Conservation (phyloP, 2,888 invertebrate species). For the Chrysomela aeneicollis region DNA sequence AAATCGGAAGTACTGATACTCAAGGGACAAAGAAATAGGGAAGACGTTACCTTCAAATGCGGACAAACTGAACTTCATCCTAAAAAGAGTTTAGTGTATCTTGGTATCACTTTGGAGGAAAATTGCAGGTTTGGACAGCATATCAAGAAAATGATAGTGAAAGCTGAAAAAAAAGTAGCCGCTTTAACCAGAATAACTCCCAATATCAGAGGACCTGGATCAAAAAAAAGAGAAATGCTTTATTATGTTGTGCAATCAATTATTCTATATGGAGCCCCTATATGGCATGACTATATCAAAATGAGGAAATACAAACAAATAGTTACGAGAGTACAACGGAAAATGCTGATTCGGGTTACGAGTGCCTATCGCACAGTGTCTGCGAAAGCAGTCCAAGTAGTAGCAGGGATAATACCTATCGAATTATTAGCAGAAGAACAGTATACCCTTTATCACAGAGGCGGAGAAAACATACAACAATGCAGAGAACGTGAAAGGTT, state of each 20-base stretch:
- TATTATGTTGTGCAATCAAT: slow-evolving; percentile 16
- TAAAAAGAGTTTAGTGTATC: not conserved
- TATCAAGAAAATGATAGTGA: not conserved
- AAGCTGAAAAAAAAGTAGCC: slow-evolving; percentile 15
- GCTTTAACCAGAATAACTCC: slow-evolving; percentile 15
- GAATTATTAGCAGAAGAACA: too few species aligned
- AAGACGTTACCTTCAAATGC: not conserved
- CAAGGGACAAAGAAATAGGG: too few species aligned
- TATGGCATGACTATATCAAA: too few species aligned
- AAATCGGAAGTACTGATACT: not conserved
- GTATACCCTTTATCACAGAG: too few species aligned
- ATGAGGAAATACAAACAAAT: too few species aligned
- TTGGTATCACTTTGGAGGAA: not conserved
- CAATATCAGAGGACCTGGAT: slow-evolving; percentile 23
- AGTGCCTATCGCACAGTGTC: not conserved
- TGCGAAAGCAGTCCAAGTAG: too few species aligned
- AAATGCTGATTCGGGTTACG: not conserved
- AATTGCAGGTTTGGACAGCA: slow-evolving; percentile 8
- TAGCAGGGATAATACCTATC: too few species aligned
- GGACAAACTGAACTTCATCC: not conserved
- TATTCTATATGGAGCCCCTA: slow-evolving; percentile 18
- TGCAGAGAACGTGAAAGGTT: too few species aligned
- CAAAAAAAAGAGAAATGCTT: slow-evolving; percentile 17
- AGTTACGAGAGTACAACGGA: not conserved
- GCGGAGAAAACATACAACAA: too few species aligned